These are phyloP conservation scores for Calameuta idolon DNA, from an alignment of 2,888 invertebrate species.

Conservation along the genomic window DNA sequence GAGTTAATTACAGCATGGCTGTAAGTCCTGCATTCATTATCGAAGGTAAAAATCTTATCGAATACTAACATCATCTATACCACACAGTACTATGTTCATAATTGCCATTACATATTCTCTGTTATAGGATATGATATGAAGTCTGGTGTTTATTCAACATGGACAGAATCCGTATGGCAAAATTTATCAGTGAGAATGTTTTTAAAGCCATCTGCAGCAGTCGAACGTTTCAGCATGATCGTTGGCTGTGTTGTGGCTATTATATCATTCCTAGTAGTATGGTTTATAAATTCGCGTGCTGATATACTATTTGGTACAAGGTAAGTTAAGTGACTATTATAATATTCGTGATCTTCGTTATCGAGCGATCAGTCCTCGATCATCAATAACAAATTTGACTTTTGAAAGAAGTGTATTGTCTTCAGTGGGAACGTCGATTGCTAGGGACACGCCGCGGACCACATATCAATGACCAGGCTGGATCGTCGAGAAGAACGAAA, in stretches of 20 bases:
- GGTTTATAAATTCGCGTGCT: conserved; percentile 69
- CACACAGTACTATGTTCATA: background rate
- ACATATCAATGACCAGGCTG: conserved; percentile 57
- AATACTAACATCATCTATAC: background rate
- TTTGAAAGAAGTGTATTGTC: conserved; percentile 14
- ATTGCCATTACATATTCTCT: background rate
- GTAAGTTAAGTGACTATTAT: conserved; percentile 33
- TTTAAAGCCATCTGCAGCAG: conserved; percentile 75
- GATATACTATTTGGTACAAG: conserved; percentile 66
- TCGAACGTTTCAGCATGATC: conserved; percentile 71
- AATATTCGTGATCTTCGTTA: background rate
- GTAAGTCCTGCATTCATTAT: conserved; percentile 86
- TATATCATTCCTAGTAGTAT: conserved; percentile 69
- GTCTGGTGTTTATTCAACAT: conserved; percentile 83
- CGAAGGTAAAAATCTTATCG: conserved; percentile 69
- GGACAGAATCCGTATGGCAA: conserved; percentile 91
- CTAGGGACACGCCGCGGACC: conserved; percentile 61
- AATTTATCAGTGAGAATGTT: conserved; percentile 82
- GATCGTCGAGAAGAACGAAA: conserved; percentile 46
- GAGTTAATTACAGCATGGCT: conserved; percentile 80
- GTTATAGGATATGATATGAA: conserved; percentile 79
- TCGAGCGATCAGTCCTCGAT: background rate
- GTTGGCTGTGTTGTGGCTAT: conserved; percentile 69
- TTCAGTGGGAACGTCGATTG: conserved; percentile 49
- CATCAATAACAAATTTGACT: background rate